Evolutionary conservation across 2,888 invertebrate genomes (phyloP).

Genomic region (Seladonia tumulorum): DNA sequence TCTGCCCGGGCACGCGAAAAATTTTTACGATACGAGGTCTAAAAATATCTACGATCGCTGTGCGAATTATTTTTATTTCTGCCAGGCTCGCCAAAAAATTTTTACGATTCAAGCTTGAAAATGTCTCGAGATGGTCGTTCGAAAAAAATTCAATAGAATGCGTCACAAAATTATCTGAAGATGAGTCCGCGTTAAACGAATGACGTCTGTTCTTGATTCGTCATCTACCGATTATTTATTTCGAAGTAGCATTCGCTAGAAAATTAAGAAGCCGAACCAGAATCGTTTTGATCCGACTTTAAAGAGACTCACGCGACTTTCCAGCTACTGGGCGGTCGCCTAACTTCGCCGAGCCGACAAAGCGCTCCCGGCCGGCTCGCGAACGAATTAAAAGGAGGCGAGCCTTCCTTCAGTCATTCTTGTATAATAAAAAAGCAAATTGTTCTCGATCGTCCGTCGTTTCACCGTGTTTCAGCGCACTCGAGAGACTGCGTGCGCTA

Average conservation of each 20-base stretch:
- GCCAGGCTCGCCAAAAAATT: neutral
- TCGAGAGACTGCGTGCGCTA: conserved; percentile 46
- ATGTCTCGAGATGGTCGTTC: too few species aligned
- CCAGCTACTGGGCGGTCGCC: neutral
- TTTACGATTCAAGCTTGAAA: too few species aligned
- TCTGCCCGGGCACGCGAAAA: neutral
- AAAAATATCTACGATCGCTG: neutral
- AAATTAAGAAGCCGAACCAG: neutral
- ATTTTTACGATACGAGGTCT: neutral
- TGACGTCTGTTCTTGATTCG: neutral
- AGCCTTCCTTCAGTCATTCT: neutral
- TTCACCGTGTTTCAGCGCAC: neutral
- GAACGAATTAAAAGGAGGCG: conserved; percentile 9
- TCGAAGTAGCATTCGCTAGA: neutral
- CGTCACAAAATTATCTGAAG: too few species aligned
- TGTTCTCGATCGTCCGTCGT: conserved; percentile 13
- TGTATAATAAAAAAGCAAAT: conserved; percentile 1
- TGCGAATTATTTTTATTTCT: neutral
- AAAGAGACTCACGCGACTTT: neutral
- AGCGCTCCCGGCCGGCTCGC: neutral
- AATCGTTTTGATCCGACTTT: neutral
- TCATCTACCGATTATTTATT: neutral
- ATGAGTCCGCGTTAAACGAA: too few species aligned
- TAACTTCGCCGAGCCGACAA: neutral
- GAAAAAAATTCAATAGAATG: too few species aligned